Base-by-base conservation (phyloP, 2,888 invertebrate genomes). In the Tenthredo mesomela region DNA sequence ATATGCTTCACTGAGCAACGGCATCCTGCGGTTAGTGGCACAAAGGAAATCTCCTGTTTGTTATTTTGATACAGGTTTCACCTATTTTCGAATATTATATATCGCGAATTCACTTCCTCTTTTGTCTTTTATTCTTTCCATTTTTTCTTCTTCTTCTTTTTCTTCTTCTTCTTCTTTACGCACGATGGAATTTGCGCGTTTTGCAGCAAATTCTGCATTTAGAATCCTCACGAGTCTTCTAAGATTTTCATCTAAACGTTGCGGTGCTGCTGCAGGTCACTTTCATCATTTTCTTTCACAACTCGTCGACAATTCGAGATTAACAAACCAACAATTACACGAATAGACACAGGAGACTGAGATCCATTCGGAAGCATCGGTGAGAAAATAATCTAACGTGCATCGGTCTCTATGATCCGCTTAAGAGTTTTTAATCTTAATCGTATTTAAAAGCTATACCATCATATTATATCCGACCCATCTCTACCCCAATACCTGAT, bases 381-480 rank as follows among this genome's bases (percentile, higher is more conserved):
- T n/a, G 61, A 61, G 37, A 61, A 61, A 61, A 80, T 10, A 40
- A 58, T 37, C 1, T 18, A 37, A 50, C 40, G 29, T n/a, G n/a
- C n/a, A n/a, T 29, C 78, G 21, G n/a, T 15, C 80, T 58, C 87
- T 87, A 88, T 89, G 87, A 90, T 89, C 89, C 88, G 87, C 89
- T 90, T 89, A 89, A 47, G 29, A 54, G 58, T 67, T 67, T 86
- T 84, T 87, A 86, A 85, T 89, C 88, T 87, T 89, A 90, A 90
- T 90, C 89, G 89, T 87, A 89, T 90, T 91, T 88, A 86, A 89
- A 88, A 89, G 88, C 89, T 87, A 84, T 87, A 84, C 83, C 85
- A 21, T 21, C 61, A 89, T 87, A 29, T 29, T 29, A 29, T 29
- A 58, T 80, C 85, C 33, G 67, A 12, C 71, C 43, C 47, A 75